Evolutionary conservation across 2,113 vertebrate species (phyloP), one percentile per base, ranked within the genome.

Genomic region (Mobula hypostoma): DNA sequence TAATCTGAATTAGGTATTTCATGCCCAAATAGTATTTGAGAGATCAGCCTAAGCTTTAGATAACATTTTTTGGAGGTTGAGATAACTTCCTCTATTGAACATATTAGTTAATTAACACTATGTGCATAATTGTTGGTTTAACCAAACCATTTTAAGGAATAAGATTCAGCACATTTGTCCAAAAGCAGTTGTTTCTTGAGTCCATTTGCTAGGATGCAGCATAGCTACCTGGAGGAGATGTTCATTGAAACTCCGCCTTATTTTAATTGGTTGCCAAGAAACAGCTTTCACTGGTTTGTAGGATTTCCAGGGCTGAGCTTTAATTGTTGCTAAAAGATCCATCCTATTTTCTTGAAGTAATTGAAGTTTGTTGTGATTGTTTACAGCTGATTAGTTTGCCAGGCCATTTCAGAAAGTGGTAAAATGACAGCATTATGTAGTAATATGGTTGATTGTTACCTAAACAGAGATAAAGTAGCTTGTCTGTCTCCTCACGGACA

Each of bases 191-290:
- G 5, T 19, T 19, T 83, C 80, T 56, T 56, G 80, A 11, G 48
- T 19, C 56, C 21, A 17, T 48, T 6, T 83, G 40, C 21, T 83
- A 24, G 80, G 80, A 6, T 83, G 40, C 79, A 48, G 0, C 79
- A 40, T 19, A 19, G 79, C 40, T 82, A 32, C 72, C 72, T 56
- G 80, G 40, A 56, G 40, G 19, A 9, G 80, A 83, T 83, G 48
- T 17, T 83, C 48, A 48, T 48, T 7, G 19, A 56, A 0, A 36
- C 78, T 83, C 21, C 36, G 7, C 80, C 5, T 7, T 8, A 40
- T 88, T 63, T n/a, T 63, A 88, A 88, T 88, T 88, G 27, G 14
- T 88, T 88, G 85, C 61, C 58, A 29, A 88, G 12, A 29, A 88
- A n/a, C 29, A 29, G 15, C 27, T 88, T 12, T 12, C 12, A 15